phyloP scores from a whole-genome alignment of 2,888 invertebrate genomes.

The Stictocephala bisonia region DNA sequence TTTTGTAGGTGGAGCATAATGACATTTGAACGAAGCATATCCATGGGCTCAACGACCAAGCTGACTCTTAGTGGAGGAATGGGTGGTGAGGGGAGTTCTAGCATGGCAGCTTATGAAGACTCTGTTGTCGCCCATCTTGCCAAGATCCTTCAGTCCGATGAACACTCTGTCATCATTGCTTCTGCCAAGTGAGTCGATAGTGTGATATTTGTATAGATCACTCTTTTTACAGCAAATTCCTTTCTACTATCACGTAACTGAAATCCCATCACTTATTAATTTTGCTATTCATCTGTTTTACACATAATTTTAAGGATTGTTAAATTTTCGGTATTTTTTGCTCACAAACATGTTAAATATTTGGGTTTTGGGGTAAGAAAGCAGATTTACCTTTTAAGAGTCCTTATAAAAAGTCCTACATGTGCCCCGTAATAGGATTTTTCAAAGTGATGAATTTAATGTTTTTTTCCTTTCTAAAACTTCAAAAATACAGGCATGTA shows the following conservation, averaged over 20 bases:
- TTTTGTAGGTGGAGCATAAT: conserved; percentile 88
- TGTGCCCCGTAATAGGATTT: no score
- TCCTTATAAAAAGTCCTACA: no score
- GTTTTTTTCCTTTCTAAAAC: no score
- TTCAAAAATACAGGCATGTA: no score
- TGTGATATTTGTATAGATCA: background rate
- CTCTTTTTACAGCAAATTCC: no score
- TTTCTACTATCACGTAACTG: no score
- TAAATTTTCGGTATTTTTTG: no score
- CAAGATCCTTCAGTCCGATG: conserved; percentile 86
- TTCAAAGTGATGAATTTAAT: no score
- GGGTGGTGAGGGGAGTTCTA: background rate
- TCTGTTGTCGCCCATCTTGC: conserved; percentile 83
- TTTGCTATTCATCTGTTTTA: conserved; percentile 4
- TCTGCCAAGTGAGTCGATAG: conserved; percentile 73
- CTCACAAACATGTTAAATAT: no score
- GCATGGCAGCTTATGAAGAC: conserved; percentile 79
- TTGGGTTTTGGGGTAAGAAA: no score
- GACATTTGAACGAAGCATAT: conserved; percentile 85
- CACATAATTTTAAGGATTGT: no score
- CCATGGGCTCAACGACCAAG: conserved; percentile 64
- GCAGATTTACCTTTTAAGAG: no score
- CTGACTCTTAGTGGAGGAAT: conserved; percentile 28
- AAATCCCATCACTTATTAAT: background rate
- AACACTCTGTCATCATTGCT: conserved; percentile 76